A percentile compares a stretch with the other conserved stretches of the same genome.
These are phyloP conservation scores for Belgica antarctica DNA, from an alignment of 2,888 invertebrate genomes.

Conservation along the genomic window DNA sequence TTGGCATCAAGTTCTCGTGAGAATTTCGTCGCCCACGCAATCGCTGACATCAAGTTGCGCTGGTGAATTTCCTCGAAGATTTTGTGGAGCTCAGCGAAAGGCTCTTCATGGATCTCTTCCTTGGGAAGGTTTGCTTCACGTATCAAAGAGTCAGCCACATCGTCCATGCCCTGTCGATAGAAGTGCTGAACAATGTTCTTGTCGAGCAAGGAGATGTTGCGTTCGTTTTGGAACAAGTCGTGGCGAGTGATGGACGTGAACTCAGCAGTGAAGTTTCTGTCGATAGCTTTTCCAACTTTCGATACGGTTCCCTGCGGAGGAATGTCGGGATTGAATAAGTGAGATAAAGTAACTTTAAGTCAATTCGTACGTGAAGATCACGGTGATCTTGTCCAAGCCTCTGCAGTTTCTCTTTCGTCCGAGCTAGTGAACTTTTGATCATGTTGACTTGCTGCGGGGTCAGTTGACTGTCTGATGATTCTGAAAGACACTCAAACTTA, in stretches of 20 bases:
- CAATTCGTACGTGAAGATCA: slow-evolving; percentile 61
- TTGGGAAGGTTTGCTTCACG: slow-evolving; percentile 19
- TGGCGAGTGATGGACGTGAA: slow-evolving; percentile 82
- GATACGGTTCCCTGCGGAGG: slow-evolving; percentile 61
- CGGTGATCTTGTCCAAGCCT: slow-evolving; percentile 83
- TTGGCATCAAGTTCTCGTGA: slow-evolving; percentile 68
- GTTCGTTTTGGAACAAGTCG: slow-evolving; percentile 68
- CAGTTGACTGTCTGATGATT: slow-evolving; percentile 65
- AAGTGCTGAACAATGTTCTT: slow-evolving; percentile 94
- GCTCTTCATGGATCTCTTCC: slow-evolving; percentile 33
- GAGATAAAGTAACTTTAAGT: not conserved
- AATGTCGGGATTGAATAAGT: not conserved
- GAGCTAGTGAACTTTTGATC: slow-evolving; percentile 70
- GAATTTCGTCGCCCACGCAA: slow-evolving; percentile 81
- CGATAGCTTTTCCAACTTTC: slow-evolving; percentile 94
- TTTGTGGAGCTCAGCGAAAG: slow-evolving; percentile 71
- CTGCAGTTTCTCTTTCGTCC: slow-evolving; percentile 78
- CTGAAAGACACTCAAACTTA: slow-evolving; percentile 56
- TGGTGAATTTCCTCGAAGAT: slow-evolving; percentile 83
- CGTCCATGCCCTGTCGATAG: slow-evolving; percentile 89
- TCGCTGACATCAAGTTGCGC: slow-evolving; percentile 77
- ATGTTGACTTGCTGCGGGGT: slow-evolving; percentile 70
- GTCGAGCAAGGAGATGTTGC: slow-evolving; percentile 68
- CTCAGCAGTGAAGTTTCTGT: slow-evolving; percentile 89
- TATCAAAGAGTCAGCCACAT: slow-evolving; percentile 78